These are phyloP conservation scores for Ctenomys sociabilis DNA, from an alignment of 2,113 vertebrate genomes.

Conservation along the genomic window DNA sequence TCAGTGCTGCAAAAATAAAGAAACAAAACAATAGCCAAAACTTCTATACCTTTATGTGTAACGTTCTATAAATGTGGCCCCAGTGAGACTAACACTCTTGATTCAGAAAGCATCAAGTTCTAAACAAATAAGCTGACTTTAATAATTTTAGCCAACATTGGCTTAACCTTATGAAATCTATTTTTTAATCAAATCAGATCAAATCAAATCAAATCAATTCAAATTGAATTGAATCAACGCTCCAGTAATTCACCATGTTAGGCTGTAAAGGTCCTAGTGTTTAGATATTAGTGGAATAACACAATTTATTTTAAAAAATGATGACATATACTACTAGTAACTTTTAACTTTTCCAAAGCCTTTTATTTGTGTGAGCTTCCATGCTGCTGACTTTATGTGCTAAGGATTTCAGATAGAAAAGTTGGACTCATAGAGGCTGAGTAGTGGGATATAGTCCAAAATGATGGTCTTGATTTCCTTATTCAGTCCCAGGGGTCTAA, in stretches of 20 bases:
- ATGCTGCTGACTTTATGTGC: not conserved
- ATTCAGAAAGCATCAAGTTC: slow-evolving; percentile 43
- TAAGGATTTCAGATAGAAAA: slow-evolving; percentile 63
- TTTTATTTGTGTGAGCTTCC: slow-evolving; percentile 20
- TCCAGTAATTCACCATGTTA: not conserved
- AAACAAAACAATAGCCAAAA: not conserved
- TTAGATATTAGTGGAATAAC: not conserved
- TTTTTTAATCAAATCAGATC: not conserved
- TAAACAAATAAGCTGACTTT: not conserved
- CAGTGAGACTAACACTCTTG: not conserved
- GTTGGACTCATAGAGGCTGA: slow-evolving; percentile 18
- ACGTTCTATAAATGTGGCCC: not conserved
- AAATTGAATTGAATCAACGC: not conserved
- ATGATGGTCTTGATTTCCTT: slow-evolving; percentile 62
- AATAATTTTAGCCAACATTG: slow-evolving; percentile 9
- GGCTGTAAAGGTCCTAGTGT: not conserved
- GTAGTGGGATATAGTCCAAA: not conserved
- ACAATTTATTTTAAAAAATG: slow-evolving; percentile 52
- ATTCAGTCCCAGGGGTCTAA: slow-evolving; percentile 42
- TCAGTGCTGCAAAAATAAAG: not conserved
- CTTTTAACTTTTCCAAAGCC: slow-evolving; percentile 48
- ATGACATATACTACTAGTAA: not conserved
- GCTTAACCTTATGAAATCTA: not conserved
- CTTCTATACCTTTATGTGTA: not conserved
- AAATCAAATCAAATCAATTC: not conserved